These are phyloP conservation scores for Clarias laeviceps DNA, from an alignment of 2,797 vertebrate genomes.

Conservation along the genomic window DNA sequence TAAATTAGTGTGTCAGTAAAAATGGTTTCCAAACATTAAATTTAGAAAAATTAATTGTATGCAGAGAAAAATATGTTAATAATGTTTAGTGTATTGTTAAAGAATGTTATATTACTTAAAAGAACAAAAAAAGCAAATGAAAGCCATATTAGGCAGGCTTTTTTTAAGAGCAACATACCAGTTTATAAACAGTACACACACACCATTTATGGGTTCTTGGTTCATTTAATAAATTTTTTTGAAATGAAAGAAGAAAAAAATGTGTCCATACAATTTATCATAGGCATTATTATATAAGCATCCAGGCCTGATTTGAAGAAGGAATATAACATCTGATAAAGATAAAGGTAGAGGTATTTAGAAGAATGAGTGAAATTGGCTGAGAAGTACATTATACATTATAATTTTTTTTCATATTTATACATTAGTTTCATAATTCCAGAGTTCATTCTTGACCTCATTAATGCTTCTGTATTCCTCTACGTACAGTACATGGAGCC, in stretches of 20 bases:
- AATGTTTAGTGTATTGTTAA: background rate
- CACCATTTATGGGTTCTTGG: too few relatives aligned
- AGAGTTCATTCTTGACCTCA: conserved; percentile 60
- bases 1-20: background rate
- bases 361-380: background rate
- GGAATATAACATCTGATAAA: background rate
- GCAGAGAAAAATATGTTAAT: too few relatives aligned
- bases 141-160: background rate
- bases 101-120: background rate
- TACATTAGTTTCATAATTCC: too few relatives aligned
- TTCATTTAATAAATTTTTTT: background rate
- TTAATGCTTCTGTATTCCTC: conserved; percentile 46
- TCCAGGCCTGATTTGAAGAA: background rate
- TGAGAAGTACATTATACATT: background rate
- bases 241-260: background rate
- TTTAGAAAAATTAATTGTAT: background rate
- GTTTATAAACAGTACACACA: background rate
- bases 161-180: background rate
- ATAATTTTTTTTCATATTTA: too few relatives aligned
- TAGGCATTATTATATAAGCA: too few relatives aligned
- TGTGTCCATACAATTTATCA: background rate
- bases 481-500: conserved; percentile 62
- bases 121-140: background rate
- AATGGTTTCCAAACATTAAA: background rate
- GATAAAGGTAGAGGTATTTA: background rate